Percentiles rank a stretch among this genome's conserved stretches.
phyloP scores from a whole-genome alignment of 2,113 vertebrate genomes.

The Phoenicopterus ruber region DNA sequence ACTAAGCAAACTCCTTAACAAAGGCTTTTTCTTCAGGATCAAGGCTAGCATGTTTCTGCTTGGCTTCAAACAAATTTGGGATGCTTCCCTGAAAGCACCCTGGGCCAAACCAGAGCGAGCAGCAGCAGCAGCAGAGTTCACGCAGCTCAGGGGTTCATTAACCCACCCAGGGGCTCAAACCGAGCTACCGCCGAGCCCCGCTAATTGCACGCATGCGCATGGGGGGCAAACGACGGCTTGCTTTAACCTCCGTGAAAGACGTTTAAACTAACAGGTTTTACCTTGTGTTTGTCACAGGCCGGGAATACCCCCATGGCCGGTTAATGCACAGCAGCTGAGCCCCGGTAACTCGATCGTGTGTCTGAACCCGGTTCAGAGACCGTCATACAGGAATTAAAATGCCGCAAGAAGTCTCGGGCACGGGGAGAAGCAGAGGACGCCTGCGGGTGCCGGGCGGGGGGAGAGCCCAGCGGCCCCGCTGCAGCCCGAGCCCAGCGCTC shows the following conservation, averaged over 20 bases:
- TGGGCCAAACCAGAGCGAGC: background rate
- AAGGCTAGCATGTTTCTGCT: background rate
- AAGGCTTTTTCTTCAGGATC: background rate
- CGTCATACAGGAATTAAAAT: background rate
- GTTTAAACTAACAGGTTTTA: background rate
- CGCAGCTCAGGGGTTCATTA: background rate
- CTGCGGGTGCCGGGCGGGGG: background rate
- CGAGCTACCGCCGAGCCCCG: background rate
- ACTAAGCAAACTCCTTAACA: background rate
- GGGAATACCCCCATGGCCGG: background rate
- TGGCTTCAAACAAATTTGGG: background rate
- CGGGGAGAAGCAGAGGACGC: background rate
- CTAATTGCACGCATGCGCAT: background rate
- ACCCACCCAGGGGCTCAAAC: background rate
- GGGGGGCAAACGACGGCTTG: fast-evolving
- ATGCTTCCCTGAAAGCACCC: background rate
- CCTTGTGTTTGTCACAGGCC: background rate
- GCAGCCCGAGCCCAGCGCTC: background rate
- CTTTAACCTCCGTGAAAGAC: background rate
- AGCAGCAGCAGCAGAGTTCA: background rate
- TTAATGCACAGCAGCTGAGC: slow-evolving; percentile 6
- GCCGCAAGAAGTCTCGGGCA: fast-evolving
- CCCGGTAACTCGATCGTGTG: background rate
- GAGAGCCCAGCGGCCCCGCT: background rate
- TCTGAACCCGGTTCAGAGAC: background rate